Conservation (phyloP, 2,113 vertebrate genomes). For the Corvus moneduloides region DNA sequence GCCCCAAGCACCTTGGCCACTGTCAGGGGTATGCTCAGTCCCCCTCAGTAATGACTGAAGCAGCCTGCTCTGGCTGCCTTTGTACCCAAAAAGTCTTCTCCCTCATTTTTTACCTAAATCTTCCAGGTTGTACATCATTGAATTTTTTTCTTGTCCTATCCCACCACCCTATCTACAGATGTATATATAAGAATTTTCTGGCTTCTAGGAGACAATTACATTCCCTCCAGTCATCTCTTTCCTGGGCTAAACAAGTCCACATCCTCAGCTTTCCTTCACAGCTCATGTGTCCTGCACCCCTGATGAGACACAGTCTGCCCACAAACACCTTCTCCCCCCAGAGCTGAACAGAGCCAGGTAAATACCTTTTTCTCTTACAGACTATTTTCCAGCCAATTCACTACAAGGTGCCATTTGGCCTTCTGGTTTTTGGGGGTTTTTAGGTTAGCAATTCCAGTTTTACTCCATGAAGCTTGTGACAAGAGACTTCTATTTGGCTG, state of each 20-base stretch:
- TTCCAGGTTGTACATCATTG: neutral
- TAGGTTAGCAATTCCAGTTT: neutral
- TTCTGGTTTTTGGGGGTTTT: neutral
- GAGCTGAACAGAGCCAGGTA: neutral
- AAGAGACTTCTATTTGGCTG: neutral
- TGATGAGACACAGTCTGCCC: neutral
- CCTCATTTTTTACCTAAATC: neutral
- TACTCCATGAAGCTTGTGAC: neutral
- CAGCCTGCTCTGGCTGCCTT: neutral
- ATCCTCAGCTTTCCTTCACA: neutral
- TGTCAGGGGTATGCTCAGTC: neutral
- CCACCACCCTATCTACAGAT: neutral
- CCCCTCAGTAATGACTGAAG: neutral
- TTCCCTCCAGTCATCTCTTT: neutral
- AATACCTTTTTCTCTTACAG: neutral
- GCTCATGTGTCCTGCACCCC: neutral
- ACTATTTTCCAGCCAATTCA: neutral
- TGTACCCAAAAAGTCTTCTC: neutral
- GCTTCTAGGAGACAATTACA: neutral
- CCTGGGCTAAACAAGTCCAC: neutral
- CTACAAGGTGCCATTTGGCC: neutral
- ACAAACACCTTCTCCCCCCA: neutral
- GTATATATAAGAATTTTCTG: neutral
- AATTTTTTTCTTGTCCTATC: neutral
- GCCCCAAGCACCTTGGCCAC: neutral